Percentiles rank a stretch among this genome's conserved stretches.
These are phyloP conservation scores for Magallana gigas DNA, from an alignment of 1,140 invertebrate species.

Conservation along the genomic window DNA sequence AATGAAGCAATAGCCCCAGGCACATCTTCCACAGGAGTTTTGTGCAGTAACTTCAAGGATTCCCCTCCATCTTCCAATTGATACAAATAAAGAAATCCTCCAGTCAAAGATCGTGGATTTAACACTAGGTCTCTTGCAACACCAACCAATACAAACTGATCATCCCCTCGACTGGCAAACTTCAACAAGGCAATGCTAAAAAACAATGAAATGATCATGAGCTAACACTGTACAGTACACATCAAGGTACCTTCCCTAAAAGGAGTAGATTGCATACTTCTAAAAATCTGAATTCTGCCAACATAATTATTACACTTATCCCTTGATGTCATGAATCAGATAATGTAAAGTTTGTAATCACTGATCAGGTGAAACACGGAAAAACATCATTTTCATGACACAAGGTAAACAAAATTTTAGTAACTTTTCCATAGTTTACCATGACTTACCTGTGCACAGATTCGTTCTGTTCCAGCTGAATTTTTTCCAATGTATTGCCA, in stretches of 20 bases:
- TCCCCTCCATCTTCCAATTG: constrained; percentile 84
- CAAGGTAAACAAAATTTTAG: not conserved
- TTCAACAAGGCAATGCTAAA: constrained; percentile 86
- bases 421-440: not conserved
- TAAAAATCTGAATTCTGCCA: not conserved
- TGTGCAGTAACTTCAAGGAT: constrained; percentile 93
- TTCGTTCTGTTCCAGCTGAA: constrained; percentile 96
- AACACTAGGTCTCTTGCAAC: constrained; percentile 94
- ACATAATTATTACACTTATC: not conserved
- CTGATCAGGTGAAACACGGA: constrained; percentile 6
- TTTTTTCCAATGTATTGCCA: constrained; percentile 88
- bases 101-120: constrained; percentile 89
- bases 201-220: constrained; percentile 5
- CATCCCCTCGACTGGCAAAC: constrained; percentile 86
- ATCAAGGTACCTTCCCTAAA: not conserved
- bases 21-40: constrained; percentile 96
- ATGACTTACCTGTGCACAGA: constrained; percentile 89
- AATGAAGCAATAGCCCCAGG: constrained; percentile 81
- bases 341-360: not conserved
- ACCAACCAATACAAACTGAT: constrained; percentile 90
- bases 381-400: constrained; percentile 19
- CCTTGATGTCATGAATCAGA: not conserved
- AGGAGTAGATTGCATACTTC: not conserved
- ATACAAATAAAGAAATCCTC: constrained; percentile 93
- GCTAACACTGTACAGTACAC: no score